A percentile compares a stretch with the other conserved stretches of the same genome.
Evolutionary conservation across 1,140 invertebrate species (phyloP).

Genomic region (Physella acuta): DNA sequence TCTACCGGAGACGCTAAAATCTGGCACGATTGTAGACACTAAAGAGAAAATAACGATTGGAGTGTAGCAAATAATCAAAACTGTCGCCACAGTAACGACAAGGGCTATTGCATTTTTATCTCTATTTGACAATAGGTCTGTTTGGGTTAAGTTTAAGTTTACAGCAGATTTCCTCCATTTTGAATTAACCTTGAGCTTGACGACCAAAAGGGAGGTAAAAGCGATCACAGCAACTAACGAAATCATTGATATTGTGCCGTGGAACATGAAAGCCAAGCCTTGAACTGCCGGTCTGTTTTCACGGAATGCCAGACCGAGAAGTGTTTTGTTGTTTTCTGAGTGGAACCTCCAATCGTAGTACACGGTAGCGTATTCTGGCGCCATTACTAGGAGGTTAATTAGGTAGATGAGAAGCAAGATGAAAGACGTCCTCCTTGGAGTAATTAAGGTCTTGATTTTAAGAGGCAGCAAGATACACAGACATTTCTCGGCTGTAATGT

Average conservation of each 20-base stretch:
- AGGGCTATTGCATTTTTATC: neutral
- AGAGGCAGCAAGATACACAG: neutral
- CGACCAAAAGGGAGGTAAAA: neutral
- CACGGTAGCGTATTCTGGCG: neutral
- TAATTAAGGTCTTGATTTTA: neutral
- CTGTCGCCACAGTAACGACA: neutral
- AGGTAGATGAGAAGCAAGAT: neutral
- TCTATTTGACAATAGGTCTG: neutral
- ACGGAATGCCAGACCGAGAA: neutral
- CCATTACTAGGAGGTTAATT: neutral
- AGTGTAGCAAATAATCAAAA: conserved; percentile 2
- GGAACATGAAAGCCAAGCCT: neutral
- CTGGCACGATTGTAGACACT: neutral
- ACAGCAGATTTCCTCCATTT: neutral
- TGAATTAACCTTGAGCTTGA: neutral
- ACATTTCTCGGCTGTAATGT: conserved; percentile 4
- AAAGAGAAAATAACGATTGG: neutral
- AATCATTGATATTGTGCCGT: neutral
- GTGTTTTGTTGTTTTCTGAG: neutral
- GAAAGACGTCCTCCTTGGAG: neutral
- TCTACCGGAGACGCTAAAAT: neutral
- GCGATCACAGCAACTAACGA: neutral
- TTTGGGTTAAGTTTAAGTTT: neutral
- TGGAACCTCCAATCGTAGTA: neutral
- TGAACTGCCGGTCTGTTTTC: neutral